A percentile compares a stretch with the other conserved stretches of the same genome.
Evolutionary conservation across 2,888 invertebrate genomes (phyloP).

Genomic region (Acanthoscelides obtectus): DNA sequence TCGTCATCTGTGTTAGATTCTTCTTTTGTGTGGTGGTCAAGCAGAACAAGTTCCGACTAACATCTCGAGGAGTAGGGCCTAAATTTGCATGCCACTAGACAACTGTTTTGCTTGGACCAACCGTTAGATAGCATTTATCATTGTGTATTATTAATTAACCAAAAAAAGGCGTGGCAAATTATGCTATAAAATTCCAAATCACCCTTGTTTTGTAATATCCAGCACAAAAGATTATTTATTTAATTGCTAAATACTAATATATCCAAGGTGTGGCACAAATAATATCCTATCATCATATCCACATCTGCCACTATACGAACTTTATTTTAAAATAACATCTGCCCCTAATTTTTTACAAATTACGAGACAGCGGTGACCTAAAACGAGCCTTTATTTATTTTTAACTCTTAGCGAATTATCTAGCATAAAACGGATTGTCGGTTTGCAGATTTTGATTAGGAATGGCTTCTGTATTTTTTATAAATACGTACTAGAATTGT

Average conservation of each 20-base stretch:
- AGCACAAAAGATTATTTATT: neutral
- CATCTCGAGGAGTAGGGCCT: too few species aligned
- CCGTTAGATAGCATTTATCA: too few species aligned
- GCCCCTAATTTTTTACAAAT: neutral
- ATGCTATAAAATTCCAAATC: neutral
- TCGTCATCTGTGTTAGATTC: too few species aligned
- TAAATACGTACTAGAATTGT: neutral
- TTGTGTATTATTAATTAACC: too few species aligned
- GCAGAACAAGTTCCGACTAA: too few species aligned
- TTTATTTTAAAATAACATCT: neutral
- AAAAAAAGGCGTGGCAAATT: neutral
- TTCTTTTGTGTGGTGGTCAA: too few species aligned
- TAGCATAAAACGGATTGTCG: neutral
- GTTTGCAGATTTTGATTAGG: neutral
- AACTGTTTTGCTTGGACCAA: too few species aligned
- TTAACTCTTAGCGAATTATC: neutral
- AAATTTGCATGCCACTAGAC: too few species aligned
- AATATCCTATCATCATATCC: neutral
- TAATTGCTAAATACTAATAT: neutral
- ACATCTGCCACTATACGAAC: neutral
- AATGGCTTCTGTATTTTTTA: neutral
- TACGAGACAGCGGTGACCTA: neutral
- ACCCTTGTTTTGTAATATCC: neutral
- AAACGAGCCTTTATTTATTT: neutral
- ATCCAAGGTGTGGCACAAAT: neutral